Conservation (phyloP, 2,797 vertebrate genomes). For the Potorous gilbertii region DNA sequence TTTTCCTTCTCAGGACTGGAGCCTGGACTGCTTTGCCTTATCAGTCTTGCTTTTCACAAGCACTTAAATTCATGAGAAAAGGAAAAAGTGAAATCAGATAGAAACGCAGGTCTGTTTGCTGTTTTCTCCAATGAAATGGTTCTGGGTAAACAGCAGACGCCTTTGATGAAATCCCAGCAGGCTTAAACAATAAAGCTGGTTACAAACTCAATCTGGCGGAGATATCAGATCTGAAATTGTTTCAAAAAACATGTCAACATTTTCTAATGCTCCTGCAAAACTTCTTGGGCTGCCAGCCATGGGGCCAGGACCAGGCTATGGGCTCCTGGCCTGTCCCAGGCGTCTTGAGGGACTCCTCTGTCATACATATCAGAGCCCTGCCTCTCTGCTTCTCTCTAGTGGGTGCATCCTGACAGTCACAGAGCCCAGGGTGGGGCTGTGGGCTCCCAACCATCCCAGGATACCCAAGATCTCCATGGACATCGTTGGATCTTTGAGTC, state of each 20-base stretch:
- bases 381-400: not conserved
- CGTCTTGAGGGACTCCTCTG: not conserved
- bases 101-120: conserved; percentile 88
- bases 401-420: not conserved
- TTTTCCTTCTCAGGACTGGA: conserved; percentile 63
- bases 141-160: conserved; percentile 89
- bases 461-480: not conserved
- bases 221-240: conserved; percentile 90
- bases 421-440: not conserved
- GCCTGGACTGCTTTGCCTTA: conserved; percentile 80
- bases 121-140: conserved; percentile 88
- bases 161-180: conserved; percentile 90
- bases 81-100: conserved; percentile 87
- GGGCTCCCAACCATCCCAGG: not conserved
- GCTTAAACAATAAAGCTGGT: conserved; percentile 90
- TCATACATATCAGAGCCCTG: not conserved
- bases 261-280: conserved; percentile 85
- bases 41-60: conserved; percentile 85
- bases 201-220: conserved; percentile 89
- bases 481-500: not conserved
- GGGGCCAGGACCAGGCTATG: not conserved
- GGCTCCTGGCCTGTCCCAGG: not conserved
- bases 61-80: conserved; percentile 86
- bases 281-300: conserved; percentile 79
- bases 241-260: conserved; percentile 89